phyloP scores from a whole-genome alignment of 1,140 invertebrate genomes.

The Drosophila virilis region DNA sequence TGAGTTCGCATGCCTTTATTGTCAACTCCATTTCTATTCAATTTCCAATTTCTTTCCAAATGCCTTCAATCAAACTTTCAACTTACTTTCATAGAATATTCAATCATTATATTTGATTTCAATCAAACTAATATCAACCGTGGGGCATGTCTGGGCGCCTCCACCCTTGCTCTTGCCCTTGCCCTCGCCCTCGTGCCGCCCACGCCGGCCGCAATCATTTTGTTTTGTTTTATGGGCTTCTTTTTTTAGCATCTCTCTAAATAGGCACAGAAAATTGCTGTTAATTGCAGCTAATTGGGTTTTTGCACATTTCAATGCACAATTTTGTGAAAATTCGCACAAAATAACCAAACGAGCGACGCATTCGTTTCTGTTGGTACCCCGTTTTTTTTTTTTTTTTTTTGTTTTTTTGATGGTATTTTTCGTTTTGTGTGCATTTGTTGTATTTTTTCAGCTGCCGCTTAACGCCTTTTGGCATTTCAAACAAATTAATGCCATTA shows the following conservation, averaged over 20 bases:
- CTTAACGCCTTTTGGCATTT: constrained; percentile 52
- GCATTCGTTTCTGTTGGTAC: constrained; percentile 1
- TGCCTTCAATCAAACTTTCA: background rate
- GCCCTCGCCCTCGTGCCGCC: background rate
- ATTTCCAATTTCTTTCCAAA: background rate
- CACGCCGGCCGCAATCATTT: background rate
- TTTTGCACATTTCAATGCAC: constrained; percentile 76
- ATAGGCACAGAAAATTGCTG: constrained; percentile 43
- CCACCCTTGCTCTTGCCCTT: background rate
- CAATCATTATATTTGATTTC: background rate
- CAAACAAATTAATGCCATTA: constrained; percentile 65
- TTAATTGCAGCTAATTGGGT: constrained; percentile 75
- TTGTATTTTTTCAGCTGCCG: background rate
- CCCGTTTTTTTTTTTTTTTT: no score
- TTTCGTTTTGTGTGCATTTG: constrained; percentile 1
- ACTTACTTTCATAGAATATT: no score
- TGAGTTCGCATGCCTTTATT: no score
- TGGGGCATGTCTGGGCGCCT: no score
- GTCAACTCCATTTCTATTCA: background rate
- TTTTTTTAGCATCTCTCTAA: constrained; percentile 39
- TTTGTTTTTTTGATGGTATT: background rate
- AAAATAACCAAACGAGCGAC: constrained; percentile 64
- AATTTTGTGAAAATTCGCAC: constrained; percentile 74
- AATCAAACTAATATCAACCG: background rate
- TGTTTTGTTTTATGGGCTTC: background rate